Base-by-base conservation (phyloP, 2,797 vertebrate species). In the Agapornis canus region DNA sequence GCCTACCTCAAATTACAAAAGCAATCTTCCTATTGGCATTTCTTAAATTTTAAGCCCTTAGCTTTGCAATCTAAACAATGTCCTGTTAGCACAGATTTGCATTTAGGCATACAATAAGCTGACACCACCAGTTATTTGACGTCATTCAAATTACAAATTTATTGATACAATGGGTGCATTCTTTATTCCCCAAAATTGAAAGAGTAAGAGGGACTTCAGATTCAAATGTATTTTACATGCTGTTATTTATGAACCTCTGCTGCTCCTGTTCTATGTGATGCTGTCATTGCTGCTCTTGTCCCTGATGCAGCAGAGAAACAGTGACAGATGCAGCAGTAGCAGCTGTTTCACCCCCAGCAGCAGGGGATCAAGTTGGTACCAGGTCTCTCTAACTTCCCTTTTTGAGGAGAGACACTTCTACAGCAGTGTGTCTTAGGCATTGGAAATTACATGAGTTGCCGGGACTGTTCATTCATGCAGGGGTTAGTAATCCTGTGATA, bases 251-350 rank as follows among this genome's bases (percentile, higher is more conserved):
- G 40, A 71, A 23, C 18, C 6, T 49, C 8, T 68, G 71, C 73
- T 56, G 11, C 15, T 85, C 26, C 51, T 43, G 42, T 42, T 65
- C 52, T n/a, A 4, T 27, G n/a, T 4, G 39, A 47, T 85, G 39
- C 35, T 49, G 51, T 80, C 45, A 32, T 35, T 2, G 1, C 39
- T 25, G 16, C 10, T 35, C 43, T 57, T 13, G 29, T 29, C 39
- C 32, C 52, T 63, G 42, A 21, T 18, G 2, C 31, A 59, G n/a
- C 47, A 66, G 48, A 72, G 65, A 42, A 64, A 42, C n/a, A 40
- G 5, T 2, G 25, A 40, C 37, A 43, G 35, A 26, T 1, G 2
- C n/a, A 57, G 37, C 1, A 5, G 18, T 4, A 22, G 31, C 13
- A 66, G 65, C 31, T 37, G 31, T 59, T 69, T 59, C 35, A 35